These are phyloP conservation scores for Eptesicus fuscus DNA, from an alignment of 2,113 vertebrate species.

Conservation along the genomic window DNA sequence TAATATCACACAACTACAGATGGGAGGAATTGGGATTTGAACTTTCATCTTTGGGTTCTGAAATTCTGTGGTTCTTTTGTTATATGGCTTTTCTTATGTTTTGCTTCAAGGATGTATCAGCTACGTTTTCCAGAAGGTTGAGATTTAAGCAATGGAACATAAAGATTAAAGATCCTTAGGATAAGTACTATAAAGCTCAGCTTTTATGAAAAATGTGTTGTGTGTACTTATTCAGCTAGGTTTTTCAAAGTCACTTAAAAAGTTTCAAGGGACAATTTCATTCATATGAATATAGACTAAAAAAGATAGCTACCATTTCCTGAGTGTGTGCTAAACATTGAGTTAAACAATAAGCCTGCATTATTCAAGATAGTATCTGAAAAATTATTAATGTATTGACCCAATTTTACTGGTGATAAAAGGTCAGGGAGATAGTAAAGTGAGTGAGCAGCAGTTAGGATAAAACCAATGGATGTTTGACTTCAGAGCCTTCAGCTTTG, in stretches of 20 bases:
- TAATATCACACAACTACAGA: background rate
- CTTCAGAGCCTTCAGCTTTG: background rate
- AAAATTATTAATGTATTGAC: background rate
- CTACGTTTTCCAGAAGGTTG: background rate
- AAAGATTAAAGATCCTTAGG: background rate
- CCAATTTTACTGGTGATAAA: background rate
- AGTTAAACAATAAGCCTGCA: background rate
- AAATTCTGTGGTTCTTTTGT: background rate
- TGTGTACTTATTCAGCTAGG: background rate
- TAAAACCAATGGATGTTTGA: background rate
- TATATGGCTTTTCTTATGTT: background rate
- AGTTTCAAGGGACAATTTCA: background rate
- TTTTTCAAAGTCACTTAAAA: background rate
- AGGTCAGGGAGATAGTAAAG: background rate
- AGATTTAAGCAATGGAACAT: background rate
- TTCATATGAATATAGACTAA: background rate
- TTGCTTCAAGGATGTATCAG: background rate
- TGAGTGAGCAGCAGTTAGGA: background rate
- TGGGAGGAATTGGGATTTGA: background rate
- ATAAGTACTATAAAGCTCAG: background rate
- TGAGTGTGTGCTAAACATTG: background rate
- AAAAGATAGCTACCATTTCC: background rate
- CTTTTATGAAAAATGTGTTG: background rate
- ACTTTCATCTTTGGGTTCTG: background rate
- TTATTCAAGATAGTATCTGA: background rate